Evolutionary conservation across 1,140 invertebrate species (phyloP), one percentile per base, ranked within the genome.

Genomic region (Caenorhabditis brenneri): DNA sequence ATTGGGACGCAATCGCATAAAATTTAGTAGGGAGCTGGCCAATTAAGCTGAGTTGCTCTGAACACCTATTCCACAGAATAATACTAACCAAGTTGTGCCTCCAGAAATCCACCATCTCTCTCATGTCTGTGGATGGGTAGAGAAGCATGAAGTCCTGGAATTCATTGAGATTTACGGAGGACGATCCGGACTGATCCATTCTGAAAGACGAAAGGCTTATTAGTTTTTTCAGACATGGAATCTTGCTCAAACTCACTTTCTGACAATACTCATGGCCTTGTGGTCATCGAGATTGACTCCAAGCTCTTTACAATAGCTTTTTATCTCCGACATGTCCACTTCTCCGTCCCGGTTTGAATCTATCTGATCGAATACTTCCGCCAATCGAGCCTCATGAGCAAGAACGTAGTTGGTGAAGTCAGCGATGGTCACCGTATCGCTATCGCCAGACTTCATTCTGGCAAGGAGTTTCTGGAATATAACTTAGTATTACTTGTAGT

Each of bases 101-200:
- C 97, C 97, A 99, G 90, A 96, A 97, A 87, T 94, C 93, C 86
- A 98, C 95, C 86, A 99, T 94, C 83, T 97, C 96, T 87, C 94
- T 94, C 46, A 98, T 94, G 89, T 96, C 94, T 58, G 94, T 94
- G 80, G 94, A 95, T 6, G 96, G 96, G 86, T 96, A 95, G 81
- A 98, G 94, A 10, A 98, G 92, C 46, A 99, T 93, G 92, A 95
- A 99, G 90, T 98, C 95, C 88, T 97, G 93, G 96, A 97, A 99
- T 92, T 99, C 97, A 91, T 96, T 95, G 92, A 95, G 97, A 90
- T 95, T 96, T 88, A 99, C 97, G 88, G 96, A 96, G 42, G 97
- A 92, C 88, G 95, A 96, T 82, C 95, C 95, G 91, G 98, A 95
- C 92, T 95, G 94, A 89, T 93, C 93, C 92, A 93, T 93, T 85